Base-by-base conservation (phyloP, 2,888 invertebrate species). In the Cenopis cana region DNA sequence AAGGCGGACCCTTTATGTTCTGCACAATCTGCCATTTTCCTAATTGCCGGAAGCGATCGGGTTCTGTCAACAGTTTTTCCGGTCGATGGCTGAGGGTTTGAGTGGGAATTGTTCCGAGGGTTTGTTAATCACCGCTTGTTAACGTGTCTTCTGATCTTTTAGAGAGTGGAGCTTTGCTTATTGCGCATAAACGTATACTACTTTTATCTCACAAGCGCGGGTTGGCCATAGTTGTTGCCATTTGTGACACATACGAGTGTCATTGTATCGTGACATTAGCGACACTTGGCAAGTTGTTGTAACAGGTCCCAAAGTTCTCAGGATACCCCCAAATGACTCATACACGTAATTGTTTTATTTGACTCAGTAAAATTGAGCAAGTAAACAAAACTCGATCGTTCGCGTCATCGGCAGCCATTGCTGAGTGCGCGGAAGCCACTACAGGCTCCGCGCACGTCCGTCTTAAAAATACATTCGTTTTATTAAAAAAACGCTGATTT, bases 21-120 rank as follows among this genome's bases (percentile, higher is more conserved):
- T 33, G 20, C 59, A 54, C 52, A 59, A 65, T 52, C 41, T 41
- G 59, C 57, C 11, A 6, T 55, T 68, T 38, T 50, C 38, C 8
- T 81, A 78, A 81, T 80, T 74, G 78, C 74, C 79, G 81, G 79
- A 81, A 81, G 78, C 75, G 76, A 76, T 74, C 76, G 17, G 56
- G 41, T 77, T 24, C 24, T 77, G 77, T 78, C 81, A 79, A 79
- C 82, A 79, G 55, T 78, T 79, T 80, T 79, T 80, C 73, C 74
- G 76, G 69, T 57, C 75, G 75, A 74, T 67, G 74, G 69, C 68
- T 69, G 74, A 52, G 18, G 68, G 69, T 24, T 57, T n/a, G n/a
- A n/a, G 69, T 20, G 57, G 68, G 60, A 2, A 64, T 69, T 69
- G 70, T 70, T 65, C 46, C 6, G 55, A 55, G 55, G 55, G 55